Percentiles rank a stretch among this genome's conserved stretches.
phyloP scores from a whole-genome alignment of 2,113 vertebrate species.

The Stegastes partitus region DNA sequence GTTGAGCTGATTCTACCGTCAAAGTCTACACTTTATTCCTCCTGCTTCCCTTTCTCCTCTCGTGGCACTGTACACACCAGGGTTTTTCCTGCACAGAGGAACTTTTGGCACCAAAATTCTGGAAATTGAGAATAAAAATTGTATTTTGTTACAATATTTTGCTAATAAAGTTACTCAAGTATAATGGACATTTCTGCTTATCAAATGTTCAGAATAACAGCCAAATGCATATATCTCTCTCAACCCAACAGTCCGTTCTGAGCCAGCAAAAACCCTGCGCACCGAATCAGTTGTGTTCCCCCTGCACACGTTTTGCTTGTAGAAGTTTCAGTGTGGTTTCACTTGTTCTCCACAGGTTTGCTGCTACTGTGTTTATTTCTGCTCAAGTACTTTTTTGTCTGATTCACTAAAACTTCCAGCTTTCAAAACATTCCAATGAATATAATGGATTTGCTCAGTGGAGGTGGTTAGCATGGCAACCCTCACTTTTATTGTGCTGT shows the following conservation, averaged over 20 bases:
- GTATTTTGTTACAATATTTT: no score
- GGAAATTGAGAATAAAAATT: no score
- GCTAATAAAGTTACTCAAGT: no score
- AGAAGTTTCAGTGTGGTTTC: slow-evolving; percentile 30
- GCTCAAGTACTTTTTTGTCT: slow-evolving; percentile 8
- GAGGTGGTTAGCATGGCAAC: slow-evolving; percentile 27
- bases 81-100: no score
- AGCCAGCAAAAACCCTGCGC: no score
- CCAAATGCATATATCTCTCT: no score
- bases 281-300: not conserved
- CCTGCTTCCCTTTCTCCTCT: slow-evolving; percentile 37
- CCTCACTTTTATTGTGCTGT: slow-evolving; percentile 16
- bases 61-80: not conserved
- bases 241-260: no score
- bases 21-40: slow-evolving; percentile 20
- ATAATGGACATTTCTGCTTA: no score
- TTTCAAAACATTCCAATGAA: slow-evolving; percentile 35
- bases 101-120: no score
- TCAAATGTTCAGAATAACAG: no score
- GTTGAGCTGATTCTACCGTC: slow-evolving; percentile 60
- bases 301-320: slow-evolving; percentile 39
- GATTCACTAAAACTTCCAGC: slow-evolving; percentile 29
- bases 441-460: slow-evolving; percentile 21
- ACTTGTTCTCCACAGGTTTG: slow-evolving; percentile 23
- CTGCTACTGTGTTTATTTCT: slow-evolving; percentile 11